Evolutionary conservation across 2,888 invertebrate species (phyloP).

Genomic region (Acronicta aceris): DNA sequence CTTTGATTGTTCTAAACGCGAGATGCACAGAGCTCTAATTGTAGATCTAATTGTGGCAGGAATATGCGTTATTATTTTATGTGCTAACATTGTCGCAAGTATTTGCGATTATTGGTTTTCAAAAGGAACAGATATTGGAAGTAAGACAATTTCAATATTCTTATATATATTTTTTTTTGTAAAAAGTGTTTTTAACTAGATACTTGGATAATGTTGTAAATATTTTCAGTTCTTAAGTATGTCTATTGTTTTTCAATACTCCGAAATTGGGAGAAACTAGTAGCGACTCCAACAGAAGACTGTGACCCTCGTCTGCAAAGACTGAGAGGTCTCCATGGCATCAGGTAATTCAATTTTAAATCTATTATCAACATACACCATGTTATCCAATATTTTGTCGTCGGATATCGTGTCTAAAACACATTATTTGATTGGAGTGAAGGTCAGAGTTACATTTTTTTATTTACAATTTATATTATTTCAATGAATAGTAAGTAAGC

Average conservation of each 20-base stretch:
- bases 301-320: slow-evolving; percentile 38
- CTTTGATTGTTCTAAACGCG: slow-evolving; percentile 23
- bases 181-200: not conserved
- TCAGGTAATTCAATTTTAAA: slow-evolving; percentile 49
- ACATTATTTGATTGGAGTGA: no score
- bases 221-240: slow-evolving; percentile 29
- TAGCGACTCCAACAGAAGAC: slow-evolving; percentile 20
- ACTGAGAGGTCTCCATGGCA: slow-evolving; percentile 56
- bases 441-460: no score
- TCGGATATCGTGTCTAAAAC: no score
- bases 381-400: no score
- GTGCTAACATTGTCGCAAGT: slow-evolving; percentile 40
- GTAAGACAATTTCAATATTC: slow-evolving; percentile 13
- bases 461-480: no score
- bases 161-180: not conserved
- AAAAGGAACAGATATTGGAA: not conserved
- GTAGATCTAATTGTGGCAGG: slow-evolving; percentile 30
- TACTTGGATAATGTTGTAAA: not conserved
- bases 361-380: no score
- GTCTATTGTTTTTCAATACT: slow-evolving; percentile 64
- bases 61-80: slow-evolving; percentile 17
- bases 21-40: slow-evolving; percentile 12
- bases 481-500: no score
- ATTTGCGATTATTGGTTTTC: slow-evolving; percentile 21
- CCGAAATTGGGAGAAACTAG: slow-evolving; percentile 60